These are phyloP conservation scores for Microctonus hyperodae DNA, from an alignment of 2,888 invertebrate species.

Conservation along the genomic window DNA sequence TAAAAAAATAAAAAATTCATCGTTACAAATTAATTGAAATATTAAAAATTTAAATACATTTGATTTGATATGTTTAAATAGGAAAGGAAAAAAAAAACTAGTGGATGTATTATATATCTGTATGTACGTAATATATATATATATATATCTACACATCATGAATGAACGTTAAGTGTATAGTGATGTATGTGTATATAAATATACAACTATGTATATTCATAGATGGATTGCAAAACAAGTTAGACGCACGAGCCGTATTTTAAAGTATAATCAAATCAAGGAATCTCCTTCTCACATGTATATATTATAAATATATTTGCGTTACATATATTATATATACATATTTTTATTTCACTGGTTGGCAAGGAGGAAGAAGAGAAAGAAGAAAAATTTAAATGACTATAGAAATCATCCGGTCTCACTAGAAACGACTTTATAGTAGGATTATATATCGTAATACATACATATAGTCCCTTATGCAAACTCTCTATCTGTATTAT, in stretches of 20 bases:
- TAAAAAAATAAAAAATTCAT: background rate
- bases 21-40: background rate
- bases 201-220: background rate
- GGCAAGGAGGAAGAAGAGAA: background rate
- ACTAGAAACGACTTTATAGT: conserved; percentile 33
- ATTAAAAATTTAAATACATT: conserved; percentile 7
- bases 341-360: conserved; percentile 10
- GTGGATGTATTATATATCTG: background rate
- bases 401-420: conserved; percentile 15
- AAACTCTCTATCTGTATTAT: conserved; percentile 12
- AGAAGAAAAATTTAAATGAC: conserved; percentile 34
- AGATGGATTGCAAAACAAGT: conserved; percentile 27
- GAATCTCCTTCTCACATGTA: conserved; percentile 26
- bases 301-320: background rate
- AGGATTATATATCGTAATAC: conserved; percentile 18
- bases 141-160: conserved; percentile 16
- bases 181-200: background rate
- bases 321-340: background rate
- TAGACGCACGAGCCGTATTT: conserved; percentile 26
- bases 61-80: background rate
- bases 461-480: conserved; percentile 21
- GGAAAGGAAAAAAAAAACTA: background rate
- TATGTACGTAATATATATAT: background rate
- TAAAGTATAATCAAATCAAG: conserved; percentile 29
- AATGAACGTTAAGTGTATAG: conserved; percentile 6